Conservation (phyloP, 2,113 vertebrate genomes). For the Pterocles burchelli region DNA sequence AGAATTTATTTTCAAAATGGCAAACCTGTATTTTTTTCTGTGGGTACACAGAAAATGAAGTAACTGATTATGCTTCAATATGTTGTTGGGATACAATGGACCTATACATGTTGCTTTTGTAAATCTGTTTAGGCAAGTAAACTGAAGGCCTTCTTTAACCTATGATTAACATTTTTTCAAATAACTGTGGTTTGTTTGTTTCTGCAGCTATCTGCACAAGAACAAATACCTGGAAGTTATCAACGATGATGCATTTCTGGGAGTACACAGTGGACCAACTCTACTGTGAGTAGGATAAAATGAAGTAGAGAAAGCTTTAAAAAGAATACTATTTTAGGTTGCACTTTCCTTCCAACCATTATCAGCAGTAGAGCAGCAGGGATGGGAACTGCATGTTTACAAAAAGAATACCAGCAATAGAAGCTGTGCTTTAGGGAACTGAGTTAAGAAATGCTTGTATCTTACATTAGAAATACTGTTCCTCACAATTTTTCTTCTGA, state of each 20-base stretch:
- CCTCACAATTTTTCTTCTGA: background rate
- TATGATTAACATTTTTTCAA: background rate
- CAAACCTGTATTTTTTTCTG: background rate
- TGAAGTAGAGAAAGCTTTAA: background rate
- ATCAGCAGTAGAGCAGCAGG: background rate
- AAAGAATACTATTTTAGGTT: background rate
- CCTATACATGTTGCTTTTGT: background rate
- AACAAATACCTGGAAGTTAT: slow-evolving; percentile 87
- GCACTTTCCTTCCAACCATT: background rate
- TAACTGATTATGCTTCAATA: background rate
- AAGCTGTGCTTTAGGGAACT: background rate
- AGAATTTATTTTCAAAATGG: background rate
- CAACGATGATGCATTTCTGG: slow-evolving; percentile 87
- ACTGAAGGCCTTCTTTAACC: background rate
- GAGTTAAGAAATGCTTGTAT: background rate
- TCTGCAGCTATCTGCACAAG: slow-evolving; percentile 90
- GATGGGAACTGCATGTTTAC: background rate
- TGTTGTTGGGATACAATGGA: background rate
- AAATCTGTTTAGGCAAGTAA: background rate
- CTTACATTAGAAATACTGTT: background rate
- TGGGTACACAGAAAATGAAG: background rate
- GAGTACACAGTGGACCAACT: slow-evolving; percentile 86
- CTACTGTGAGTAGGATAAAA: slow-evolving; percentile 86
- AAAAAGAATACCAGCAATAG: background rate
- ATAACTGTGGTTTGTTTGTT: background rate